Evolutionary conservation across 2,888 invertebrate species (phyloP).

Genomic region (Hirudinaria manillensis): DNA sequence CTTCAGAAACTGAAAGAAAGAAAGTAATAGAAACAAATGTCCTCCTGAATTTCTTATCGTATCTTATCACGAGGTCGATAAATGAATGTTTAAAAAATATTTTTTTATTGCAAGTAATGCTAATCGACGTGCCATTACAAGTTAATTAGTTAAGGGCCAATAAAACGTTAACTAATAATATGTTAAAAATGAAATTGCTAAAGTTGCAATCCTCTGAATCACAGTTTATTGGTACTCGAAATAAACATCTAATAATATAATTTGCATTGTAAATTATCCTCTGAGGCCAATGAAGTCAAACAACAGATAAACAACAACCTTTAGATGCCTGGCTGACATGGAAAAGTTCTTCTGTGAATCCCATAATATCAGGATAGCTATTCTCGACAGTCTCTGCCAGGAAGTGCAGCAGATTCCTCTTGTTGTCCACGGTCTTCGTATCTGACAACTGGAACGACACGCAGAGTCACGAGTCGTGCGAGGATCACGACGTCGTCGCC

Average conservation of each 20-base stretch:
- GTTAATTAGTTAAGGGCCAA: too few relatives aligned
- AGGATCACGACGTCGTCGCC: neutral
- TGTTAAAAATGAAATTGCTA: too few relatives aligned
- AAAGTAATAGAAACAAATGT: neutral
- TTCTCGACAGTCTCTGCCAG: slow-evolving; percentile 78
- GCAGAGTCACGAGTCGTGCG: neutral
- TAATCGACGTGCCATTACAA: too few relatives aligned
- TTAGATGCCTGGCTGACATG: slow-evolving; percentile 80
- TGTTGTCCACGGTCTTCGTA: slow-evolving; percentile 81
- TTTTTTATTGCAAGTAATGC: too few relatives aligned
- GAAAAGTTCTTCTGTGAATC: slow-evolving; percentile 78
- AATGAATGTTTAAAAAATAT: too few relatives aligned
- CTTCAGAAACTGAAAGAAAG: slow-evolving; percentile 53
- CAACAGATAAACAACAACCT: slow-evolving; percentile 42
- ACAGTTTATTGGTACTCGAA: too few relatives aligned
- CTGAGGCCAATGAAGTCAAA: neutral
- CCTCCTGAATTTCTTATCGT: neutral
- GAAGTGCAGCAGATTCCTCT: slow-evolving; percentile 84
- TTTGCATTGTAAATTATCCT: too few relatives aligned
- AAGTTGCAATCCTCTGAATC: too few relatives aligned
- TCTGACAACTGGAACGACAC: slow-evolving; percentile 51
- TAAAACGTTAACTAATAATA: too few relatives aligned
- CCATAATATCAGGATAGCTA: slow-evolving; percentile 78
- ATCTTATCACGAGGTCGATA: neutral
- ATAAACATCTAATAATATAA: too few relatives aligned